Evolutionary conservation across 2,888 invertebrate species (phyloP).

Genomic region (Drosophila flavopinicola): DNA sequence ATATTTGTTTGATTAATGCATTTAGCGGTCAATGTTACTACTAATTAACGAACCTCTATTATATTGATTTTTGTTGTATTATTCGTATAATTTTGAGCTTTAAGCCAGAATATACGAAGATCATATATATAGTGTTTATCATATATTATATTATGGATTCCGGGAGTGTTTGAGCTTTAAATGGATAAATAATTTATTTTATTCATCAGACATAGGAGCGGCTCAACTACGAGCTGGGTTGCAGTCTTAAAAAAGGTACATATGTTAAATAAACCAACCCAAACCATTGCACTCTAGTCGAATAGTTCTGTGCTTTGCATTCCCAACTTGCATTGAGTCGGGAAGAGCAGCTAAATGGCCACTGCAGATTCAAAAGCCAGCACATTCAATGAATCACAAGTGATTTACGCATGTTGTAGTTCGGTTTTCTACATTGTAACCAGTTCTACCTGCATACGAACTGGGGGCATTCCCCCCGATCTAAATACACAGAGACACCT

Average conservation of each 20-base stretch:
- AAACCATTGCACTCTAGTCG: neutral
- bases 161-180: no score
- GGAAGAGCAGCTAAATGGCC: neutral
- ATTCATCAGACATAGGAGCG: neutral
- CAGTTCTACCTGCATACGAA: conserved; percentile 9
- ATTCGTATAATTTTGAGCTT: no score
- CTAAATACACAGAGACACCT: conserved; percentile 5
- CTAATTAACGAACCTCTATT: no score
- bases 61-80: no score
- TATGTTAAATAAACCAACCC: neutral
- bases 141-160: no score
- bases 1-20: no score
- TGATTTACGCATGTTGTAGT: neutral
- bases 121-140: no score
- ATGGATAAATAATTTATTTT: neutral
- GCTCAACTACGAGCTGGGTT: neutral
- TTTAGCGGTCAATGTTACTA: no score
- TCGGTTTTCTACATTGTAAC: conserved; percentile 11
- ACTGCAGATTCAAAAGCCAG: neutral
- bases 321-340: neutral
- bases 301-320: neutral
- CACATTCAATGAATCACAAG: conserved; percentile 16
- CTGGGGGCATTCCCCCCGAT: conserved; percentile 30
- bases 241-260: no score
- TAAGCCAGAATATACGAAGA: no score